Percentiles rank a stretch among this genome's conserved stretches.
phyloP scores from a whole-genome alignment of 2,113 vertebrate genomes.

The Canis aureus region DNA sequence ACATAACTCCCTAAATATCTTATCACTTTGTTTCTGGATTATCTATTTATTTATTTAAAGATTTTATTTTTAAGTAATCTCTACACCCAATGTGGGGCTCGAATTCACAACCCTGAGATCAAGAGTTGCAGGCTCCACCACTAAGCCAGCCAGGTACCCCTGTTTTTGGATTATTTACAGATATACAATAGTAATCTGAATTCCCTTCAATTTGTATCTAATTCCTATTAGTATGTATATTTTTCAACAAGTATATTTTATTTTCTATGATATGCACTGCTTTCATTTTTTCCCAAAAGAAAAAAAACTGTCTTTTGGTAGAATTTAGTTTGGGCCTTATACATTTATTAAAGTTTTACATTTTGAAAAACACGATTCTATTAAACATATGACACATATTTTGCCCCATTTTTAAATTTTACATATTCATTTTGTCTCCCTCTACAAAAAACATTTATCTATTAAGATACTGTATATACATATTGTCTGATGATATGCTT shows the following conservation, averaged over 20 bases:
- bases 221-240: background rate
- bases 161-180: background rate
- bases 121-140: background rate
- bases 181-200: background rate
- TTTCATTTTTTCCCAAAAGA: background rate
- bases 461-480: background rate
- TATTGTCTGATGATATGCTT: background rate
- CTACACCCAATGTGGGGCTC: background rate
- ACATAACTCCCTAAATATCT: background rate
- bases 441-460: background rate
- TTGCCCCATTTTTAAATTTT: background rate
- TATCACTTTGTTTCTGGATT: background rate
- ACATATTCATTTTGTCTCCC: background rate
- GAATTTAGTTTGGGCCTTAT: background rate
- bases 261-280: background rate
- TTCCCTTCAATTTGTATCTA: background rate
- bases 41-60: background rate
- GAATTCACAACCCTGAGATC: background rate
- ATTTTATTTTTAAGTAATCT: background rate
- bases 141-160: background rate
- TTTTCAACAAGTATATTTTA: background rate
- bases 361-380: background rate
- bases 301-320: background rate
- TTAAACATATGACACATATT: background rate
- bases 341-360: background rate